Evolutionary conservation across 2,888 invertebrate species (phyloP).

Genomic region (Parochlus steinenii): DNA sequence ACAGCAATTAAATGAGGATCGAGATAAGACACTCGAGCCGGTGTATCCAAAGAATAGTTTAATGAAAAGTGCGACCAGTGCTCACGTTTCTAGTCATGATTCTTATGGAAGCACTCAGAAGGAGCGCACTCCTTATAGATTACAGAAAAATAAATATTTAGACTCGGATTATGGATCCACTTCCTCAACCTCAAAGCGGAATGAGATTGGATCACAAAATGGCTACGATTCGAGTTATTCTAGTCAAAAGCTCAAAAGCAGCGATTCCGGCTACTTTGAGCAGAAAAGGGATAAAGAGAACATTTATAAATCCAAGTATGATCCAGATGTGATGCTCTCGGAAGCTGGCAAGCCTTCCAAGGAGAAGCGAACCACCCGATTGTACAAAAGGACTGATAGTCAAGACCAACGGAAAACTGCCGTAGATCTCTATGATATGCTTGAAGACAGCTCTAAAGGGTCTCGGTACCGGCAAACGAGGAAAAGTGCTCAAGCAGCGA

Average conservation of each 20-base stretch:
- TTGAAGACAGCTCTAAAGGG: conserved; percentile 17
- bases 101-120: conserved; percentile 16
- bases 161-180: too few relatives aligned
- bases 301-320: conserved; percentile 21
- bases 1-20: conserved; percentile 35
- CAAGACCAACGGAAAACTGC: conserved; percentile 8
- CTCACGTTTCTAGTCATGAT: conserved; percentile 19
- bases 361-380: too few relatives aligned
- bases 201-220: conserved; percentile 1
- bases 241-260: conserved; percentile 6
- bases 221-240: conserved; percentile 1
- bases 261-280: conserved; percentile 16
- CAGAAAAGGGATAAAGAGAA: conserved; percentile 17
- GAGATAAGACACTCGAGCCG: conserved; percentile 55
- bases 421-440: conserved; percentile 9
- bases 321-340: conserved; percentile 17
- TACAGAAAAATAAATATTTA: conserved; percentile 22
- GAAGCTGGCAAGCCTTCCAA: too few relatives aligned
- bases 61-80: conserved; percentile 53
- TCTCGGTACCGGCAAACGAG: neutral
- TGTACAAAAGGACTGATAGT: conserved; percentile 11
- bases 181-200: conserved; percentile 1
- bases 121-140: conserved; percentile 27
- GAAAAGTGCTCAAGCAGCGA: conserved; percentile 3
- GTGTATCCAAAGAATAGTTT: conserved; percentile 32